Evolutionary conservation across 2,797 vertebrate genomes (phyloP).

Genomic region (Podarcis lilfordi): DNA sequence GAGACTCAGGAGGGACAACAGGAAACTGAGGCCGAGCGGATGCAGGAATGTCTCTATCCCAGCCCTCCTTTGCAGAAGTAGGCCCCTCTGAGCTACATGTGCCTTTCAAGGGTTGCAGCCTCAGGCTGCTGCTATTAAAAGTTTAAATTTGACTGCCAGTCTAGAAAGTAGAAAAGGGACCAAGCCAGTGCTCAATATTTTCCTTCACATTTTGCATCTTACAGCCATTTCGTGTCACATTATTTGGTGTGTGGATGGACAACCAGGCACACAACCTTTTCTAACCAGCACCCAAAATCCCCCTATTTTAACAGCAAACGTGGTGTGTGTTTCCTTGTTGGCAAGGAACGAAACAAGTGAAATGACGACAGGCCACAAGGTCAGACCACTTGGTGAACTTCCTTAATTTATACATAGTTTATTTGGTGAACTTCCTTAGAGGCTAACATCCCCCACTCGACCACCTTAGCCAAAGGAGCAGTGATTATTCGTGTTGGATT

Average conservation of each 20-base stretch:
- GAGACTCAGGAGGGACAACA: no score
- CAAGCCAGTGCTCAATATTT: slow-evolving; percentile 81
- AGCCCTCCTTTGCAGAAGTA: no score
- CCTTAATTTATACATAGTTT: background rate
- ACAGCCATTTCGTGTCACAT: slow-evolving; percentile 65
- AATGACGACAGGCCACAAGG: no score
- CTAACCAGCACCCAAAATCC: background rate
- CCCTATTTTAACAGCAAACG: no score
- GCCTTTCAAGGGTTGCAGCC: slow-evolving; percentile 13
- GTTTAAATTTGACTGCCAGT: slow-evolving; percentile 82
- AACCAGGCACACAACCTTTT: background rate
- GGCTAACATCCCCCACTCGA: background rate
- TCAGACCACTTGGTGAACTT: background rate
- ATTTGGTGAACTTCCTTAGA: background rate
- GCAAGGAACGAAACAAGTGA: background rate
- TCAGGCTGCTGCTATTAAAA: slow-evolving; percentile 61
- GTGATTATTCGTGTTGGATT: no score
- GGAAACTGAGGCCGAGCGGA: no score
- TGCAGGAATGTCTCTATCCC: no score
- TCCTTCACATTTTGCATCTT: slow-evolving; percentile 66
- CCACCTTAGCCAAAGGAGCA: background rate
- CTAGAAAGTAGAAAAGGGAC: slow-evolving; percentile 77
- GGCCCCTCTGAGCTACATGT: no score
- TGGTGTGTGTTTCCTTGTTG: background rate
- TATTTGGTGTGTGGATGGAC: background rate